phyloP scores from a whole-genome alignment of 2,888 invertebrate genomes.

The Melinaea menophilus region DNA sequence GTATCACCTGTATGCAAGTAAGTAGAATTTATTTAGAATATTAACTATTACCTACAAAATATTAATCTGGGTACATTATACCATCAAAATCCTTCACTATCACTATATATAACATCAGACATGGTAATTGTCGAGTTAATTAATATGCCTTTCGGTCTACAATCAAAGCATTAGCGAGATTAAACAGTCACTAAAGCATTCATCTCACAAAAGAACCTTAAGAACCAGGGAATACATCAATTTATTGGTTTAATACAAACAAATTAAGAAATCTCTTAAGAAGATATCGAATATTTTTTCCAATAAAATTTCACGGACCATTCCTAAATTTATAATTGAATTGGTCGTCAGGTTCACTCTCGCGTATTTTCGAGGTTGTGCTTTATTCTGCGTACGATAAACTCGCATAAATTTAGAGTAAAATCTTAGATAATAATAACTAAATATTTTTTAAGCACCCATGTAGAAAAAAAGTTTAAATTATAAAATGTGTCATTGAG shows the following conservation, averaged over 20 bases:
- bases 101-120: too few relatives aligned
- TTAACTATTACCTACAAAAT: too few relatives aligned
- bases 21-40: too few relatives aligned
- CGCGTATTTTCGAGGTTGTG: constrained; percentile 44
- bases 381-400: constrained; percentile 49
- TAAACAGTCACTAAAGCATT: neutral
- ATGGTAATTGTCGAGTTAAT: too few relatives aligned
- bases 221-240: constrained; percentile 11
- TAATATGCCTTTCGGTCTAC: too few relatives aligned
- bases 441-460: too few relatives aligned
- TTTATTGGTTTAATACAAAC: constrained; percentile 45
- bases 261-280: constrained; percentile 57
- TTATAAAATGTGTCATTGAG: constrained; percentile 55
- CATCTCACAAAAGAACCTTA: neutral
- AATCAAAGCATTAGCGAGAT: neutral
- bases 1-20: too few relatives aligned
- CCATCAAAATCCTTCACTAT: too few relatives aligned
- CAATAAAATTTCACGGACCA: constrained; percentile 60
- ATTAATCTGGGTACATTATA: too few relatives aligned
- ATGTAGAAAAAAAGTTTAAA: too few relatives aligned
- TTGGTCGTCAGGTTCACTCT: constrained; percentile 54
- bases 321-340: constrained; percentile 73
- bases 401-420: constrained; percentile 23
- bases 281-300: constrained; percentile 57
- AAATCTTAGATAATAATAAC: too few relatives aligned